Conservation (phyloP, 2,797 vertebrate genomes). For the Setipinna tenuifilis region DNA sequence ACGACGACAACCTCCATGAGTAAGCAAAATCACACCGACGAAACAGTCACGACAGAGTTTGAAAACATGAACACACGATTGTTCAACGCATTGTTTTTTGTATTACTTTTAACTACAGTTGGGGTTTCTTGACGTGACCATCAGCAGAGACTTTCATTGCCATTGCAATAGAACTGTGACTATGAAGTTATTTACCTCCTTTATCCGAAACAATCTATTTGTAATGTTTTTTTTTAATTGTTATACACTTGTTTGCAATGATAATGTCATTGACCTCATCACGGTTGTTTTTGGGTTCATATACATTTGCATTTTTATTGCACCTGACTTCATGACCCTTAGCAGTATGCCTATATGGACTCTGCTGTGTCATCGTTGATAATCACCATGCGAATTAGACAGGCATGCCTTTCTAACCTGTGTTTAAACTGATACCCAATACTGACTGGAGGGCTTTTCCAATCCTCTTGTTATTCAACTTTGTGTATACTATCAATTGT, state of each 20-base stretch:
- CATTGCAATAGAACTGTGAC: constrained; percentile 51
- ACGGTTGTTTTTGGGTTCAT: background rate
- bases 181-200: constrained; percentile 45
- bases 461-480: background rate
- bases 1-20: constrained; percentile 46
- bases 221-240: constrained; percentile 5
- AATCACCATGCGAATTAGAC: background rate
- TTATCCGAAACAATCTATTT: constrained; percentile 16
- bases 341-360: background rate
- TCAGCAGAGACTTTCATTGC: constrained; percentile 56
- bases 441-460: background rate
- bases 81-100: constrained; percentile 43
- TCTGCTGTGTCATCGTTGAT: background rate
- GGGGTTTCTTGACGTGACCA: constrained; percentile 65
- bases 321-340: background rate
- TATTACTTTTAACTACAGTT: constrained; percentile 49
- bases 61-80: background rate
- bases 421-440: background rate
- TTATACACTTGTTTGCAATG: background rate
- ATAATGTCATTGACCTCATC: background rate
- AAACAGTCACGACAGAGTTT: background rate
- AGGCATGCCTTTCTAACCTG: background rate
- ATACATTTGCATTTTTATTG: background rate
- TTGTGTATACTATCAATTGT: constrained; percentile 10
- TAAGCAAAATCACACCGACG: constrained; percentile 55